Conservation (phyloP, 2,888 invertebrate species). For the Hipparchia sbordonii region DNA sequence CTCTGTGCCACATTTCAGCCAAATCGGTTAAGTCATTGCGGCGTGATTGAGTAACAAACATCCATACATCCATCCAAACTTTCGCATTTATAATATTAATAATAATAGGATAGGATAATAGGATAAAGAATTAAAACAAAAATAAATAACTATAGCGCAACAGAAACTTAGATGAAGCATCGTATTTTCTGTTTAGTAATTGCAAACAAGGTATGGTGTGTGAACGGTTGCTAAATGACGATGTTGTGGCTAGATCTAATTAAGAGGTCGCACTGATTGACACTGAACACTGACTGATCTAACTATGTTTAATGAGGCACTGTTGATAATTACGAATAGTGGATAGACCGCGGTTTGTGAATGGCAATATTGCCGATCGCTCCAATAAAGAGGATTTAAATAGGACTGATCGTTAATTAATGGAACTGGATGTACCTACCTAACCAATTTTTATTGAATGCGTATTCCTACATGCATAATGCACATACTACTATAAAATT, state of each 20-base stretch:
- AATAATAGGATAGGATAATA: no score
- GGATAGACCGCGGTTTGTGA: constrained; percentile 7
- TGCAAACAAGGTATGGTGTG: neutral
- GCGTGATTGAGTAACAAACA: no score
- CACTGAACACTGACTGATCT: constrained; percentile 18
- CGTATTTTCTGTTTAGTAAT: constrained; percentile 1
- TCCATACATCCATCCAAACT: no score
- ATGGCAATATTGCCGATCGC: neutral
- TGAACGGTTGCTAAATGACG: constrained; percentile 14
- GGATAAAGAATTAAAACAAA: no score
- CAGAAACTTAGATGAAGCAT: neutral
- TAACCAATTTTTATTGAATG: neutral
- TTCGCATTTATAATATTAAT: no score
- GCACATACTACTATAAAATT: neutral
- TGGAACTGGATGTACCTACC: neutral
- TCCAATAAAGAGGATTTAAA: neutral
- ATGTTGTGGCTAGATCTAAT: constrained; percentile 12
- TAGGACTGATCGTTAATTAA: neutral
- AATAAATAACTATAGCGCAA: neutral
- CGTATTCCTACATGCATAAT: neutral
- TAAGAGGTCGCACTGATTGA: constrained; percentile 19
- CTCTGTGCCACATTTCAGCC: no score
- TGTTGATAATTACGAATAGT: neutral
- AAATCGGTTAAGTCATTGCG: no score
- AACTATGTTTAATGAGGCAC: constrained; percentile 7